Evolutionary conservation across 2,888 invertebrate species (phyloP), one percentile per base, ranked within the genome.

Genomic region (Habroteleia sp.): DNA sequence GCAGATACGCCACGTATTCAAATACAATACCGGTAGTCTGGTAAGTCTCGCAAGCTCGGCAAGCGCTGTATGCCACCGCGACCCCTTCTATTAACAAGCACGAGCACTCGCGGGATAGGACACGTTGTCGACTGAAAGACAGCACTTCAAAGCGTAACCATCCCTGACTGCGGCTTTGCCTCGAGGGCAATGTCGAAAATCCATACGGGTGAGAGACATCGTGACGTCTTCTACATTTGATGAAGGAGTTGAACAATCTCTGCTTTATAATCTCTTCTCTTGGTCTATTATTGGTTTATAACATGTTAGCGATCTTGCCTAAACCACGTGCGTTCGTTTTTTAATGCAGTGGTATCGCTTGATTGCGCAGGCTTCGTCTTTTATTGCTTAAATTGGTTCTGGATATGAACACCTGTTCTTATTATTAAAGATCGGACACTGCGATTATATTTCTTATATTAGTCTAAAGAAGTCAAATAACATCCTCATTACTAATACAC

Each of bases 1-100:
- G 81, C 78, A 85, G 84, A 86, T 87, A 86, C 82, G 83, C 83
- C 86, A 84, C 85, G 87, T 85, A 86, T 87, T 87, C 85, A 83
- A 84, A 85, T 82, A 85, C 85, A 84, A 84, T 84, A 81, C 83
- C 82, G 80, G 80, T 80, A 80, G 84, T 81, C 83, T 83, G 80
- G 81, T 82, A 83, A 82, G 80, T 83, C 82, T 81, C 76, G 58
- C 33, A 58, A 71, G 39, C 44, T 37, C 25, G 62, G 68, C 44
- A 69, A 48, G 63, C 50, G 62, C 65, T 62, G 58, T 60, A 31
- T 33, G 54, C 62, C 56, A 60, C 71, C 56, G 42, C 83, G 83
- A 83, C 81, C 82, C 84, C 82, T 85, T 82, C 82, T 84, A 85
- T 84, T 86, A 85, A 86, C 85, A 82, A 85, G 85, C 82, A 81